phyloP scores from a whole-genome alignment of 2,797 vertebrate species.

The Lophotriccus pileatus region DNA sequence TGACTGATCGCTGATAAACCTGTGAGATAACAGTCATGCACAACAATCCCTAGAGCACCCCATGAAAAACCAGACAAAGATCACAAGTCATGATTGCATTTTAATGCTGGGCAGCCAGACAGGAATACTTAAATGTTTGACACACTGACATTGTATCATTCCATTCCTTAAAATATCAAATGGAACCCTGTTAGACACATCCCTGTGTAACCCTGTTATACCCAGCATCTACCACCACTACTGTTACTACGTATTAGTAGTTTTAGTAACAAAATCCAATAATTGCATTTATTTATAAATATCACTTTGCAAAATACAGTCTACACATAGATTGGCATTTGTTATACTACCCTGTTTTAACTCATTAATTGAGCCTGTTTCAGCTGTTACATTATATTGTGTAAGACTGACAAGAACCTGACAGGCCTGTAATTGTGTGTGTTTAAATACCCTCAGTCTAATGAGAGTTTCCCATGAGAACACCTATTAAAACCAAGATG shows the following conservation, averaged over 20 bases:
- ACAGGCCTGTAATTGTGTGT: background rate
- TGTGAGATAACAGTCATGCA: background rate
- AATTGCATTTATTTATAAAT: background rate
- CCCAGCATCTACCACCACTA: background rate
- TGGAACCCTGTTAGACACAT: background rate
- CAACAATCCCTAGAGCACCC: background rate
- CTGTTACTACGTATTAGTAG: background rate
- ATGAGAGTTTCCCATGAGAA: background rate
- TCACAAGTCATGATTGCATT: background rate
- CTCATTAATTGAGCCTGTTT: background rate
- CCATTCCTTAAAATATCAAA: background rate
- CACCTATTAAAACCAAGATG: background rate
- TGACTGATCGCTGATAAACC: background rate
- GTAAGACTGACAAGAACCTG: background rate
- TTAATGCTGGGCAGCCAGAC: background rate
- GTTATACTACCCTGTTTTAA: background rate
- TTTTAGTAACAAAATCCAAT: background rate
- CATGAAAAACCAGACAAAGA: background rate
- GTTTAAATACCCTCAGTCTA: background rate
- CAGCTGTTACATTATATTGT: slow-evolving; percentile 11
- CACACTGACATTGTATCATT: background rate
- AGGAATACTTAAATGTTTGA: background rate
- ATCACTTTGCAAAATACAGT: background rate
- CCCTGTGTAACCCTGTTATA: background rate
- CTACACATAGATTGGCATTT: background rate